Conservation (phyloP, 2,888 invertebrate genomes). For the Apamea monoglypha region DNA sequence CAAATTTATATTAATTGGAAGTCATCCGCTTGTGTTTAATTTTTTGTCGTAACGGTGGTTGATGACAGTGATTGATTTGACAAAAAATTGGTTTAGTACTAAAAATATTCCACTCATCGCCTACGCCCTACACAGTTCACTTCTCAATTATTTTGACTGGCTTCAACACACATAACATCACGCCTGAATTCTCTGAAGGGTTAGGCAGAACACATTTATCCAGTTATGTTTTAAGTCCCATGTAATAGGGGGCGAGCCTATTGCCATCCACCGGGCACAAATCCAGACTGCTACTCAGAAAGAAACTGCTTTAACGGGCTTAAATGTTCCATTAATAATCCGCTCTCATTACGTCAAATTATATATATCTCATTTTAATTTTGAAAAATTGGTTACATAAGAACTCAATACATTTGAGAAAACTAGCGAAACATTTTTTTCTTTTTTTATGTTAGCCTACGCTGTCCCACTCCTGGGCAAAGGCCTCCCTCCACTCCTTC, state of each 20-base stretch:
- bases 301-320: neutral
- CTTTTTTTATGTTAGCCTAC: no score
- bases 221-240: no score
- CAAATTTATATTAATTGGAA: slow-evolving; percentile 18
- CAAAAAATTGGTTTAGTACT: neutral
- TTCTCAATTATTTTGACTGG: neutral
- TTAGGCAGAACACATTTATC: neutral
- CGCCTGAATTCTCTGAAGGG: no score
- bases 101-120: neutral
- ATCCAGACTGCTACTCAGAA: neutral
- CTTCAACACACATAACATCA: neutral
- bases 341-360: neutral
- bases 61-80: slow-evolving; percentile 39
- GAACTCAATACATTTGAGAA: neutral
- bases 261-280: no score
- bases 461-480: no score
- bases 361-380: neutral
- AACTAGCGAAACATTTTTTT: no score
- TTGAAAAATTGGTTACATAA: neutral
- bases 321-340: neutral
- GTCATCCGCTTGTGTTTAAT: neutral
- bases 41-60: slow-evolving; percentile 19
- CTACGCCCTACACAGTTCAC: slow-evolving; percentile 9
- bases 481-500: no score
- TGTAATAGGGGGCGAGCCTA: no score